These are phyloP conservation scores for Psilopogon haemacephalus DNA, from an alignment of 2,113 vertebrate species.

Conservation along the genomic window DNA sequence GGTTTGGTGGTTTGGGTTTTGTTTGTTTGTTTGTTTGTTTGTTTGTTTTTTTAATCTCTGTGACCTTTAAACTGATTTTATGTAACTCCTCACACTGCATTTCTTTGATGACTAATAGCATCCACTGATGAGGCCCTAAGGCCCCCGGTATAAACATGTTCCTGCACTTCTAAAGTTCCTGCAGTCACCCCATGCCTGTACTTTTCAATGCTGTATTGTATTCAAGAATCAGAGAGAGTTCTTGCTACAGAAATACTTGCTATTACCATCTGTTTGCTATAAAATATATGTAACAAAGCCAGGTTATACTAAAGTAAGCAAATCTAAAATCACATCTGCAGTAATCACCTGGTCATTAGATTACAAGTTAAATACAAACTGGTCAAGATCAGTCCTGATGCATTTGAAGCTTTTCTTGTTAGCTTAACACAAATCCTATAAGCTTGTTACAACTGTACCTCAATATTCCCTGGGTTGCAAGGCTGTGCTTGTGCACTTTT, in stretches of 20 bases:
- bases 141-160: neutral
- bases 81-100: neutral
- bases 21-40: neutral
- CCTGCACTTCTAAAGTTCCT: neutral
- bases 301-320: neutral
- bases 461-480: neutral
- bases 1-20: no score
- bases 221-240: neutral
- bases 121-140: neutral
- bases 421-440: conserved; percentile 6
- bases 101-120: neutral
- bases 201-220: neutral
- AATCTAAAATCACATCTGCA: neutral
- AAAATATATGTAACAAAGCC: neutral
- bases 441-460: neutral
- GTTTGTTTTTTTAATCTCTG: fast-evolving
- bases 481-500: neutral
- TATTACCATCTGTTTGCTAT: neutral
- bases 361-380: neutral
- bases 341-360: neutral
- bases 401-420: neutral
- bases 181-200: neutral
- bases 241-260: neutral
- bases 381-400: neutral
- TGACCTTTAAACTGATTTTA: neutral